Evolutionary conservation across 2,113 vertebrate species (phyloP).

Genomic region (Catharus minimus): DNA sequence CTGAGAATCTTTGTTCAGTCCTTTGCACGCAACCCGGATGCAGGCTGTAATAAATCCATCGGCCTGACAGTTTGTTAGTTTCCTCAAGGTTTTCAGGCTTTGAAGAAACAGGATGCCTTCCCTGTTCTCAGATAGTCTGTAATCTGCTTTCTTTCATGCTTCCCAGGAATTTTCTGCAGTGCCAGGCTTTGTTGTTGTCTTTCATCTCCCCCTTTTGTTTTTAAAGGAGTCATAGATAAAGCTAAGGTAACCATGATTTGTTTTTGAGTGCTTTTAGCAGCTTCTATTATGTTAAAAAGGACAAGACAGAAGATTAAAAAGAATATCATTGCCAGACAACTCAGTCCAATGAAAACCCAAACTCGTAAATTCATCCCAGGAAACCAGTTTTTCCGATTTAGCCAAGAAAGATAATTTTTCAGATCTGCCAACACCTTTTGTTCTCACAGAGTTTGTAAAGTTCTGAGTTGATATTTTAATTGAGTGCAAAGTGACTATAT

Average conservation of each 20-base stretch:
- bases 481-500: not conserved
- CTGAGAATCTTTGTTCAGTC: not conserved
- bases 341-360: not conserved
- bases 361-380: not conserved
- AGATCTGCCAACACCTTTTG: not conserved
- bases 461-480: not conserved
- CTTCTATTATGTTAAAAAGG: not conserved
- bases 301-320: not conserved
- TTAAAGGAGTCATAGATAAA: not conserved
- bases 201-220: not conserved
- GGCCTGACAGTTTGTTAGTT: not conserved
- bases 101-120: not conserved
- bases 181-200: not conserved
- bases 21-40: rapidly evolving
- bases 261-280: not conserved
- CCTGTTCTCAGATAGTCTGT: not conserved
- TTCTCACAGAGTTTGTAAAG: not conserved
- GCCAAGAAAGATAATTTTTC: not conserved
- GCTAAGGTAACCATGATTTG: not conserved
- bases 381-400: not conserved
- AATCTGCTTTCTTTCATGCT: not conserved
- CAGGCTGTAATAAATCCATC: not conserved
- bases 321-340: not conserved
- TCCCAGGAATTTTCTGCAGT: not conserved
- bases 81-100: not conserved